Conservation (phyloP, 2,888 invertebrate genomes). For the Kryphioiulus occultus region DNA sequence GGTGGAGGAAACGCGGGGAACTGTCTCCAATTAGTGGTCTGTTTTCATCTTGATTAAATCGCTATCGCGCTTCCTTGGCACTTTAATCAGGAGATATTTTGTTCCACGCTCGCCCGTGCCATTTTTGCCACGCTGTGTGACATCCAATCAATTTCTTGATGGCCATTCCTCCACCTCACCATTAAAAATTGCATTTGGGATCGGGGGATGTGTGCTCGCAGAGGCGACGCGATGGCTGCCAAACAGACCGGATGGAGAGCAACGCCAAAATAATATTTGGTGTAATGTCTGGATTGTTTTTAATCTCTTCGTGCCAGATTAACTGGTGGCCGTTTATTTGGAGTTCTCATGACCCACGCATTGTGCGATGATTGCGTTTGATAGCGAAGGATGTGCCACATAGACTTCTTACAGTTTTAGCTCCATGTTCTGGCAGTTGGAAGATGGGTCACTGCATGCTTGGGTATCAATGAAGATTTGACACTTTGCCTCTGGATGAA, state of each 20-base stretch:
- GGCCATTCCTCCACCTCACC: background rate
- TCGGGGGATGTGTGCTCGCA: background rate
- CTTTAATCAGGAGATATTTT: conserved; percentile 31
- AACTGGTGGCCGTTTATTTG: background rate
- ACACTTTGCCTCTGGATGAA: no score
- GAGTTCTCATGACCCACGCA: background rate
- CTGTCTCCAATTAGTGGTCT: conserved; percentile 35
- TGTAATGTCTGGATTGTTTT: conserved; percentile 7
- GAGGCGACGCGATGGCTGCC: background rate
- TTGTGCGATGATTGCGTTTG: background rate
- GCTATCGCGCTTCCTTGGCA: conserved; percentile 26
- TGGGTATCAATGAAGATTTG: no score
- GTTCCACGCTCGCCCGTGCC: background rate
- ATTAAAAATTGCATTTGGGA: background rate
- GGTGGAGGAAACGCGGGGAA: conserved; percentile 30
- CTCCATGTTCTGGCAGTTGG: no score
- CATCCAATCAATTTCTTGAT: conserved; percentile 35
- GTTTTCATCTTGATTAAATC: conserved; percentile 35
- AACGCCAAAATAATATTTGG: conserved; percentile 19
- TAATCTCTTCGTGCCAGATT: conserved; percentile 3
- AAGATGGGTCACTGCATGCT: no score
- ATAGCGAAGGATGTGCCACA: background rate
- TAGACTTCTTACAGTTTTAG: background rate
- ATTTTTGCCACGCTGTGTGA: background rate
- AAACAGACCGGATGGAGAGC: background rate